Evolutionary conservation across 2,888 invertebrate genomes (phyloP).

Genomic region (Troides helena): DNA sequence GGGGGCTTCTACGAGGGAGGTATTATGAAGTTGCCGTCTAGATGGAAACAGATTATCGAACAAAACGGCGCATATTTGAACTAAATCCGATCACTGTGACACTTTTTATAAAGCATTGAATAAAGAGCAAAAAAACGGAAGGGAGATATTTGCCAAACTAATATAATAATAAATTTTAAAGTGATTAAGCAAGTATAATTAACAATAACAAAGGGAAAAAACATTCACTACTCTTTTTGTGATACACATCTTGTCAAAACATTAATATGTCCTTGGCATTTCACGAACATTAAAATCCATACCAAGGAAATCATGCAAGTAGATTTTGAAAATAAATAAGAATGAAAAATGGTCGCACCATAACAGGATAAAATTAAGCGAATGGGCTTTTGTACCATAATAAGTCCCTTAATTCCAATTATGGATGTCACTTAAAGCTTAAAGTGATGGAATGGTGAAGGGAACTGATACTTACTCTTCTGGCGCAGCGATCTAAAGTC

Average conservation of each 20-base stretch:
- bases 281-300: slow-evolving; percentile 7
- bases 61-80: too few relatives aligned
- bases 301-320: slow-evolving; percentile 14
- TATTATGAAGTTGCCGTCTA: too few relatives aligned
- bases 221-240: slow-evolving; percentile 9
- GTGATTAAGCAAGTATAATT: not conserved
- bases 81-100: too few relatives aligned
- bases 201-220: slow-evolving; percentile 12
- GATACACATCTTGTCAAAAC: slow-evolving; percentile 23
- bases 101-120: too few relatives aligned
- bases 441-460: too few relatives aligned
- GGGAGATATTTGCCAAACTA: too few relatives aligned
- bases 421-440: not conserved
- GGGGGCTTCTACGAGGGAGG: too few relatives aligned
- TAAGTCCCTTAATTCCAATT: not conserved
- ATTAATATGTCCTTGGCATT: slow-evolving; percentile 27
- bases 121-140: too few relatives aligned
- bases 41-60: too few relatives aligned
- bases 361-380: slow-evolving; percentile 3
- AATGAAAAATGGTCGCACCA: slow-evolving; percentile 10
- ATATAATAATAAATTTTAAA: slow-evolving; percentile 3
- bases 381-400: slow-evolving; percentile 1
- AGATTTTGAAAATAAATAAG: slow-evolving; percentile 26
- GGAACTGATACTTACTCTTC: too few relatives aligned
- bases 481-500: too few relatives aligned